Base-by-base conservation (phyloP, 2,797 vertebrate genomes). In the Paguma larvata region DNA sequence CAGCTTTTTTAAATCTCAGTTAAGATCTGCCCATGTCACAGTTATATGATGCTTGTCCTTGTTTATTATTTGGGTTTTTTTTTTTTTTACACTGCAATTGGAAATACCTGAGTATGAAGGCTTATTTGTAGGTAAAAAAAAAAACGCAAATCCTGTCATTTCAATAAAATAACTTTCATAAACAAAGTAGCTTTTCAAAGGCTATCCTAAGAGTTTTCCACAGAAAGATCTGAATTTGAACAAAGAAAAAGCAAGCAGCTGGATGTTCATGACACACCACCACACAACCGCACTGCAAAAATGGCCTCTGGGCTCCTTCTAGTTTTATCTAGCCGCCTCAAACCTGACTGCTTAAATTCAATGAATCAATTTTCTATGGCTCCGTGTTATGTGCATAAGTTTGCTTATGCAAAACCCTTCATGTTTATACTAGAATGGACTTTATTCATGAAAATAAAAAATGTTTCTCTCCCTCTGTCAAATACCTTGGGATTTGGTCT, bases 371-470 rank as follows among this genome's bases (percentile, higher is more conserved):
- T 62, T 77, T 83, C 25, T 62, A 18, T 67, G 56, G 10, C 30
- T 97, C 16, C 15, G n/a, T 72, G 10, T 63, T 84, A 62, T 4
- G 77, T 27, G 34, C 72, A 23, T 85, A 82, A 78, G 23, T 83
- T 83, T 67, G 41, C 51, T 89, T 83, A 23, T 51, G 14, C 23
- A 94, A 77, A 97, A 91, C 84, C 18, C 63, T 94, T 90, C 48
- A 30, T 51, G 73, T 78, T 90, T 80, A 95, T 34, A 56, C 23
- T 75, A 77, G 79, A 89, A 91, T 56, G 1, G 32, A 83, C 75
- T 65, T 70, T 84, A 80, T 67, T 70, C 41, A 65, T 82, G 11
- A 95, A 96, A 95, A 93, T n/a, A 68, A 95, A 92, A 97, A 95
- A 75, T 85, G 9, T 23, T 73, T 77, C 48, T 84, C 90, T 86